Evolutionary conservation across 2,113 vertebrate species (phyloP), one percentile per base, ranked within the genome.

Genomic region (Calyptomena viridis): DNA sequence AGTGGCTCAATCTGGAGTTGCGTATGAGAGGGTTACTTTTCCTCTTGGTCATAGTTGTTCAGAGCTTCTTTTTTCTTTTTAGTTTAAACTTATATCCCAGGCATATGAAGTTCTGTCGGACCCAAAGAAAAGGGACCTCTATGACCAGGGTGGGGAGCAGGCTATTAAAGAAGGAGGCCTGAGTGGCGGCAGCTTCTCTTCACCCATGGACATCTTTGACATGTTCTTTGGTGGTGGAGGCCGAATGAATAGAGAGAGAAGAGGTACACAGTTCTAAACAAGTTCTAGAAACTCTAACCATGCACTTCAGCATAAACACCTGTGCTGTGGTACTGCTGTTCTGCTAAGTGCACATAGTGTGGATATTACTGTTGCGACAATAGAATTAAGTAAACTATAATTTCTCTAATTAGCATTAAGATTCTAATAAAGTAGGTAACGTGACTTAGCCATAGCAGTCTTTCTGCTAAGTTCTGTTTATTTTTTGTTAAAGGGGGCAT

Each of bases 71-170:
- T 95, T 93, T 95, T 96, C 80, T 95, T 97, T 96, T 86, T 97
- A 99, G 99, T 99, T 99, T 97, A 99, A 99, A 93, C 98, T 98
- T n/a, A 99, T 99, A 97, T 99, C 99, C 75, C 99, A 99, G 97
- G 99, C 99, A 63, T 99, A 99, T 95, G 99, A 99, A 96, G 99
- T 99, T 96, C 98, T 99, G 93, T 99, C 99, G 68, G 99, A 99
- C 87, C 95, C 99, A 91, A 99, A 99, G 97, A 99, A 99, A 97
- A 98, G 99, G 94, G 98, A 99, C 75, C 94, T 99, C 88, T 99
- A 99, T 98, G 99, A 99, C 97, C 98, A 99, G 97, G 99, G 99
- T 79, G 99, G 99, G 55, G 99, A 99, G 78, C 99, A 99, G 95
- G 99, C 99, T 7, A 99, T 99, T 94, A 99, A 99, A 97, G 99